Conservation (phyloP, 2,797 vertebrate genomes). For the Mormyrops attenuatus region DNA sequence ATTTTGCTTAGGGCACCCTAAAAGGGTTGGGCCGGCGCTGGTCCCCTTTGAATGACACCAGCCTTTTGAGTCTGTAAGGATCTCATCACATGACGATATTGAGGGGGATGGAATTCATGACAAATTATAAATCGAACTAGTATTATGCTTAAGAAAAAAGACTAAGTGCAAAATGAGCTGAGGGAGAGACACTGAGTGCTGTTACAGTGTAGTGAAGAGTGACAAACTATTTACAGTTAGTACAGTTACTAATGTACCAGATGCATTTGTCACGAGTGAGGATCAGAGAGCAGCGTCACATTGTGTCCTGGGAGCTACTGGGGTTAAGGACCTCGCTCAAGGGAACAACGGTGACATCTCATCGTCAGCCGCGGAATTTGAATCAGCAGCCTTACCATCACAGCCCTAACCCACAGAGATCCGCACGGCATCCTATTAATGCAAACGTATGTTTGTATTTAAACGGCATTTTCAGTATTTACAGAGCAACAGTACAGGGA, state of each 20-base stretch:
- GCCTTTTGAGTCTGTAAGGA: background rate
- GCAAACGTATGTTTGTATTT: background rate
- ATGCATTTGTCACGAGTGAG: background rate
- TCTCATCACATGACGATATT: background rate
- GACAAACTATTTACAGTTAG: background rate
- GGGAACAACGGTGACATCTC: background rate
- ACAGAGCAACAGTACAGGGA: background rate
- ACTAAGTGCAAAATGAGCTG: background rate
- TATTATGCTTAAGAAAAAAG: background rate
- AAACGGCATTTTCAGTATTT: background rate
- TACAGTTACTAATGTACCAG: background rate
- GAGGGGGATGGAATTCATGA: background rate
- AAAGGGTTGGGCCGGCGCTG: background rate
- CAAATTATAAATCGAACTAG: background rate
- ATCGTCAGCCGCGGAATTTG: background rate
- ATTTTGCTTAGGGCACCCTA: background rate
- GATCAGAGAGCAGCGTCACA: background rate
- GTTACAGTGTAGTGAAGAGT: background rate
- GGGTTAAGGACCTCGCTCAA: background rate
- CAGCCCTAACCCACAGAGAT: background rate
- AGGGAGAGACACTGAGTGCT: background rate
- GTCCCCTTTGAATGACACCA: background rate
- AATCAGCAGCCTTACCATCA: background rate
- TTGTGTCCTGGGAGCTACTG: background rate
- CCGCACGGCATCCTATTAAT: background rate